Evolutionary conservation across 1,140 invertebrate genomes (phyloP), one percentile per base, ranked within the genome.

Genomic region (Sminthurides bifidus): DNA sequence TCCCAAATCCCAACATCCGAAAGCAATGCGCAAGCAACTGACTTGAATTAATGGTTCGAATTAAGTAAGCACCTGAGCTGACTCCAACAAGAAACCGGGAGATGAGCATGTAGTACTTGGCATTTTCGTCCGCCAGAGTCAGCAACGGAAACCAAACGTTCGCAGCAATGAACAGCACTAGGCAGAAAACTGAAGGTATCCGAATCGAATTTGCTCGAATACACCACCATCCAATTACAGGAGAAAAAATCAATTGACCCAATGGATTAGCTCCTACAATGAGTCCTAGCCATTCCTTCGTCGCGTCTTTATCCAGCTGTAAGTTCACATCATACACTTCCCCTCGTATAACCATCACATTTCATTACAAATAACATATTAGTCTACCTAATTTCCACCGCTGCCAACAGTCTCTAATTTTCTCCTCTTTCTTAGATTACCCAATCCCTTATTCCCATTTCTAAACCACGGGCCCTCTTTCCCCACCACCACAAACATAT

Each of bases 231-330:
- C 90, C 90, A 52, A 91, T 77, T 54, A 92, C 68, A 10, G 88
- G 88, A 4, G 88, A 91, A 65, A 87, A 87, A 30, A 90, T 68
- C 77, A 92, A 82, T 75, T 92, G 88, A 3, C 83, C 88, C 26
- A 92, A 73, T 30, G 88, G 89, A 74, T 90, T 90, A 12, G 85
- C 83, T 15, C 87, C 88, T 21, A 92, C 84, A 14, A 89, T 81
- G 66, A 82, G 81, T 23, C 88, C 87, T 74, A 91, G 81, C 66
- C 85, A 85, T 70, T 84, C 82, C 68, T 90, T 87, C 41, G 79
- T 81, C 14, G 85, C 79, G 15, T 72, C 73, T 43, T 77, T 76
- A 73, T 91, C 87, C 65, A 91, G 68, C 87, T 91, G 70, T 55
- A 77, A 75, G 67, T 59, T 24, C 40, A 37, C 10, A 52, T 33